These are phyloP conservation scores for Meloidogyne floridensis DNA, from an alignment of 1,140 invertebrate genomes.

Conservation along the genomic window DNA sequence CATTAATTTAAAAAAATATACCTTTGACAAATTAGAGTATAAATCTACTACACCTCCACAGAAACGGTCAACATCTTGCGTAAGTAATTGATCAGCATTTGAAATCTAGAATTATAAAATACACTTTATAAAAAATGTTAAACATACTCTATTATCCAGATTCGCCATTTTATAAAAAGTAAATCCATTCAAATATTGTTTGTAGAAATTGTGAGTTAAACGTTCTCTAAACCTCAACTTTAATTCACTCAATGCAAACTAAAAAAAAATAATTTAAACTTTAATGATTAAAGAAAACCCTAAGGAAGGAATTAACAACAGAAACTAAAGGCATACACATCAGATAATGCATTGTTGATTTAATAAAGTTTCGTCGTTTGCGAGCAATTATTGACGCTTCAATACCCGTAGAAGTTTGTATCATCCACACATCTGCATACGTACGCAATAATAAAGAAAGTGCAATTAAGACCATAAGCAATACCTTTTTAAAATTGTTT, in stretches of 20 bases:
- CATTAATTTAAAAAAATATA: slow-evolving; percentile 45
- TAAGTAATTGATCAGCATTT: slow-evolving; percentile 92
- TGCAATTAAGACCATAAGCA: slow-evolving; percentile 81
- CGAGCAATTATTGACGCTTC: slow-evolving; percentile 93
- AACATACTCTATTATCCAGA: slow-evolving; percentile 38
- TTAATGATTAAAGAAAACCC: slow-evolving; percentile 68
- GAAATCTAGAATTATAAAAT: slow-evolving; percentile 72
- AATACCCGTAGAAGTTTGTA: slow-evolving; percentile 72
- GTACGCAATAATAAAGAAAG: slow-evolving; percentile 81
- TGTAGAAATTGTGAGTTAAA: slow-evolving; percentile 81
- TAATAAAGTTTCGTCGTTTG: slow-evolving; percentile 77
- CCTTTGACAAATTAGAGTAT: slow-evolving; percentile 94
- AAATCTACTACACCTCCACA: slow-evolving; percentile 89
- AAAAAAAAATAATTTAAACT: slow-evolving; percentile 44
- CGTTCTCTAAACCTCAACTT: slow-evolving; percentile 86
- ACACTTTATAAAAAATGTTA: slow-evolving; percentile 84
- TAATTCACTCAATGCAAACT: slow-evolving; percentile 87
- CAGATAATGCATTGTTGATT: slow-evolving; percentile 74
- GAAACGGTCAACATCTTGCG: slow-evolving; percentile 95
- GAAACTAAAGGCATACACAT: slow-evolving; percentile 71
- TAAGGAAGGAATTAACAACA: slow-evolving; percentile 86
- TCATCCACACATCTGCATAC: slow-evolving; percentile 94
- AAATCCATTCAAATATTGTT: slow-evolving; percentile 78
- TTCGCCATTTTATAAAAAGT: slow-evolving; percentile 92
- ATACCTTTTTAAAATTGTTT: slow-evolving; percentile 70